phyloP scores from a whole-genome alignment of 2,888 invertebrate genomes.

The Gymnocheta viridis region DNA sequence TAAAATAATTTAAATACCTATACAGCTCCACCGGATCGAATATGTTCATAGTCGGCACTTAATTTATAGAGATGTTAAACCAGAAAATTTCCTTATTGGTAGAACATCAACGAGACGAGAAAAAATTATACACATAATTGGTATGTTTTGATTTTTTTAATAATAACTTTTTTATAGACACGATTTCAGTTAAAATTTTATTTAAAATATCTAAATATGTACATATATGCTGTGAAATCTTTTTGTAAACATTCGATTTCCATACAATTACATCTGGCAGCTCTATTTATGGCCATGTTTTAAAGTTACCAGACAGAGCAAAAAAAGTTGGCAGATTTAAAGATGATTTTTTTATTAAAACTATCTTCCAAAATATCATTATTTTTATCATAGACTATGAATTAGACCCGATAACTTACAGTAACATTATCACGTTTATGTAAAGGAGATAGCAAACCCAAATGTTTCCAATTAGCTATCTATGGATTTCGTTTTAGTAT shows the following conservation, averaged over 20 bases:
- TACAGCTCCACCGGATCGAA: constrained; percentile 98
- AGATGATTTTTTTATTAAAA: no score
- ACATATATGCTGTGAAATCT: no score
- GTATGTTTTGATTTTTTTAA: constrained; percentile 82
- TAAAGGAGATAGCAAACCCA: no score
- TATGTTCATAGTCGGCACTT: constrained; percentile 99
- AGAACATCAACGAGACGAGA: constrained; percentile 98
- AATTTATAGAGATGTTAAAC: constrained; percentile 99
- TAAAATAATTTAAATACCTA: constrained; percentile 17
- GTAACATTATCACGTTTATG: no score
- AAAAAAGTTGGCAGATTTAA: no score
- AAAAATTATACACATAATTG: constrained; percentile 99
- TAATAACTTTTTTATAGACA: not conserved
- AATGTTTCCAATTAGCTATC: no score
- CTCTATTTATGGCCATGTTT: not conserved
- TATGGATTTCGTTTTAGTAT: no score
- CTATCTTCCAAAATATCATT: no score
- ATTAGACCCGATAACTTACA: no score
- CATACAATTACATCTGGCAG: not conserved
- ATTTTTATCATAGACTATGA: no score
- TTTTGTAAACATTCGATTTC: not conserved
- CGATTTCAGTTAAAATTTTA: not conserved
- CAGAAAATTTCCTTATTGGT: constrained; percentile 99
- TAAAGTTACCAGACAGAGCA: not conserved
- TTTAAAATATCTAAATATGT: no score